Evolutionary conservation across 2,797 vertebrate genomes (phyloP).

Genomic region (Acropternis orthonyx): DNA sequence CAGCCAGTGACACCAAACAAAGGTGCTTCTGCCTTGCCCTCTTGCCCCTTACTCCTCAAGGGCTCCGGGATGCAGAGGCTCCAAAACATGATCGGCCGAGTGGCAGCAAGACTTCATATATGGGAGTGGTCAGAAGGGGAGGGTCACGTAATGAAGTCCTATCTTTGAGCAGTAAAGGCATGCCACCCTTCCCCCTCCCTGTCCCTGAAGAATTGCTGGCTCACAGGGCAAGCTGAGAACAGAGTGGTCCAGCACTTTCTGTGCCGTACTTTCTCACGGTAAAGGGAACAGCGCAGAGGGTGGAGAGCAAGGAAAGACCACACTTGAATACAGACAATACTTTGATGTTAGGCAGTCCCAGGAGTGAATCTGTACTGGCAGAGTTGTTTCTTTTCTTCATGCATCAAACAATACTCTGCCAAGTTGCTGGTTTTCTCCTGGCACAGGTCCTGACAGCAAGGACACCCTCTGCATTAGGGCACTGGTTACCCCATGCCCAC

Average conservation of each 20-base stretch:
- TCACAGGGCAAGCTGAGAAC: conserved; percentile 6
- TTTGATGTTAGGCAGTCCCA: conserved; percentile 25
- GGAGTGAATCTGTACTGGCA: background rate
- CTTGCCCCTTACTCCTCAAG: background rate
- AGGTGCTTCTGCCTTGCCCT: background rate
- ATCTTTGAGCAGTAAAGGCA: conserved; percentile 7
- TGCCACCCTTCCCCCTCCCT: conserved; percentile 28
- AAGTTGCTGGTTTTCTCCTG: background rate
- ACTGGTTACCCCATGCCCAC: background rate
- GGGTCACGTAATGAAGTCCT: background rate
- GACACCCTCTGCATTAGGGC: background rate
- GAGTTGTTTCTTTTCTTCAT: background rate
- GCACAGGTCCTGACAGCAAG: background rate
- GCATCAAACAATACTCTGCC: background rate
- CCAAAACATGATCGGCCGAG: background rate
- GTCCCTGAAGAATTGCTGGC: conserved; percentile 11
- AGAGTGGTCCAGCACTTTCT: background rate
- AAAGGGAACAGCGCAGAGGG: background rate
- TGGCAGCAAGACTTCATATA: conserved; percentile 39
- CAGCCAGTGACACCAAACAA: background rate
- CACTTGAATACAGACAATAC: background rate
- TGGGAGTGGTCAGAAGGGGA: conserved; percentile 39
- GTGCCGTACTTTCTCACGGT: background rate
- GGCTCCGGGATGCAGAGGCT: background rate
- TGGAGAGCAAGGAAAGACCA: conserved; percentile 1